Evolutionary conservation across 2,113 vertebrate genomes (phyloP).

Genomic region (Trinectes maculatus): DNA sequence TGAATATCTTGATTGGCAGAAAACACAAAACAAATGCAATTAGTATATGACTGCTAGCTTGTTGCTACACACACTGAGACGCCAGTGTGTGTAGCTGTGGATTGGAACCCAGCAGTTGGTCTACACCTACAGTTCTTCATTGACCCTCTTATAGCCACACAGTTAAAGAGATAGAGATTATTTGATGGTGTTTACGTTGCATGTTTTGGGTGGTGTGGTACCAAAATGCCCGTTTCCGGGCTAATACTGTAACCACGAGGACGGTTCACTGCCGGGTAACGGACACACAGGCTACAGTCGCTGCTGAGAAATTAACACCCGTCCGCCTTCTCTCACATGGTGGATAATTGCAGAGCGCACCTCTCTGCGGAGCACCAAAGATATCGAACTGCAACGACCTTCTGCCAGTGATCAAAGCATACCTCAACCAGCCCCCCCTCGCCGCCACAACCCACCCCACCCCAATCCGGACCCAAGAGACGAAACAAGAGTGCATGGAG

Average conservation of each 20-base stretch:
- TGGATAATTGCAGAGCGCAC: constrained; percentile 66
- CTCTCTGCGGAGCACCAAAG: constrained; percentile 62
- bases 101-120: background rate
- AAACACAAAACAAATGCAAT: too few relatives aligned
- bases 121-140: background rate
- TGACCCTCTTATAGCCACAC: constrained; percentile 12
- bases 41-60: too few relatives aligned
- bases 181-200: constrained; percentile 42
- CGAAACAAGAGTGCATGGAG: constrained; percentile 19
- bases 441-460: constrained; percentile 27
- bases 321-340: constrained; percentile 48
- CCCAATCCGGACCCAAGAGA: constrained; percentile 50
- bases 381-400: constrained; percentile 76
- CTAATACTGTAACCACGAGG: constrained; percentile 37
- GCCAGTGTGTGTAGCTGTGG: constrained; percentile 4
- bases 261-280: constrained; percentile 24
- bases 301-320: constrained; percentile 54
- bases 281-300: constrained; percentile 35
- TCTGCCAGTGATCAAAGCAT: constrained; percentile 79
- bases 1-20: too few relatives aligned
- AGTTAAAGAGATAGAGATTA: constrained; percentile 25
- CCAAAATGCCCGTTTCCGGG: constrained; percentile 15
- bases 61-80: too few relatives aligned
- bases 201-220: constrained; percentile 15
- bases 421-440: constrained; percentile 12